Conservation (phyloP, 2,888 invertebrate genomes). For the Adineta ricciae region DNA sequence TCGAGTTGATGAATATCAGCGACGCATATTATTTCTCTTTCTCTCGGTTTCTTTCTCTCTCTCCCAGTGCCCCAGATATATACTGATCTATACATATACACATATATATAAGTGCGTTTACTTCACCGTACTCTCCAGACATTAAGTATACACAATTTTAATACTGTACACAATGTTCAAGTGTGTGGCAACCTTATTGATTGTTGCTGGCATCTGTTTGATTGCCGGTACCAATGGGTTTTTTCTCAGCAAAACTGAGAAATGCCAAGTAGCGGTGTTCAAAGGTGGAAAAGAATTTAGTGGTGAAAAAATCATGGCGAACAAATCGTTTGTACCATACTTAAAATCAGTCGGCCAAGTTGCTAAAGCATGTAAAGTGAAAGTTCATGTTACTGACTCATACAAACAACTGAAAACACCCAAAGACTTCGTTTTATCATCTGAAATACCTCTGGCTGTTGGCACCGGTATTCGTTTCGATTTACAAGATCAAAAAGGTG, state of each 20-base stretch:
- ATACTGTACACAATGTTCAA: neutral
- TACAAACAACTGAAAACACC: neutral
- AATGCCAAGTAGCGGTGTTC: neutral
- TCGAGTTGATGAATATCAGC: neutral
- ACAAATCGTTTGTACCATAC: neutral
- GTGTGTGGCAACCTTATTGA: neutral
- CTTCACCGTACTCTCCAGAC: neutral
- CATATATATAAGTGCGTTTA: neutral
- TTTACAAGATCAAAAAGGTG: slow-evolving; percentile 16
- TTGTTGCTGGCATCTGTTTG: neutral
- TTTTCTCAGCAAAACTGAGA: neutral
- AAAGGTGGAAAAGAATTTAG: slow-evolving; percentile 9
- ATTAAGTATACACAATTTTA: neutral
- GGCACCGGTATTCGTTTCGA: neutral
- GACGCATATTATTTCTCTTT: neutral
- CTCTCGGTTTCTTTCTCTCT: neutral
- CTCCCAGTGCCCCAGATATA: neutral
- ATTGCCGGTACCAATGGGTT: neutral
- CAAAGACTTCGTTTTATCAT: neutral
- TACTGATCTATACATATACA: neutral
- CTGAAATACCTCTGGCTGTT: neutral
- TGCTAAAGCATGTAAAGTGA: neutral
- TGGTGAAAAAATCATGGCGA: neutral
- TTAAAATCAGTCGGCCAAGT: neutral
- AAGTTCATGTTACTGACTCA: neutral